A percentile compares a stretch with the other conserved stretches of the same genome.
These are phyloP conservation scores for Armadillidium nasatum DNA, from an alignment of 1,140 invertebrate species.

Conservation along the genomic window DNA sequence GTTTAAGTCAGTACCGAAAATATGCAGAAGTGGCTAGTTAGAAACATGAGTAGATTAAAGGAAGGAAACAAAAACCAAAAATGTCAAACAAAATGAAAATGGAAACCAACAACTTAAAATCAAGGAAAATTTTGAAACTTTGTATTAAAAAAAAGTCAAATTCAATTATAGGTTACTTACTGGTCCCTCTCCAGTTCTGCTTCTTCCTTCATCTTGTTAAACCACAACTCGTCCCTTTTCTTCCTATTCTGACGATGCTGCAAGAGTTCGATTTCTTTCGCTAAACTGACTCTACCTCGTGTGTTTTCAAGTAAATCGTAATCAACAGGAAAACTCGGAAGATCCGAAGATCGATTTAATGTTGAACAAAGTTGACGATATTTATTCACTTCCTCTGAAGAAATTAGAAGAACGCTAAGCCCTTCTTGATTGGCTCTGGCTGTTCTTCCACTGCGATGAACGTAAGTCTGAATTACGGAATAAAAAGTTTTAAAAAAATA, in stretches of 20 bases:
- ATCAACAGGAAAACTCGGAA: constrained; percentile 76
- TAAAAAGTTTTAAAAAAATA: too few species aligned
- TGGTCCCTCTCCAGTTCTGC: background rate
- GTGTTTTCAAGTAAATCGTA: constrained; percentile 59
- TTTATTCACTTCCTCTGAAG: constrained; percentile 72
- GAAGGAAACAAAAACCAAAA: too few species aligned
- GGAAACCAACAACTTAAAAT: too few species aligned
- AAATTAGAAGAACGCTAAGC: constrained; percentile 85
- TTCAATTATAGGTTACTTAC: too few species aligned
- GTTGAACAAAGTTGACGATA: constrained; percentile 79
- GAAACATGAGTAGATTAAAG: too few species aligned
- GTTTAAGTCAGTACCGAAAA: too few species aligned
- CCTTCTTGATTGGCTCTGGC: constrained; percentile 83
- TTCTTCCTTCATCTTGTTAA: background rate
- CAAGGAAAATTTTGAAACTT: too few species aligned
- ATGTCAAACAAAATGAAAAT: too few species aligned
- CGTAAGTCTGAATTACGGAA: constrained; percentile 65
- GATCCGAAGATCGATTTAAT: constrained; percentile 70
- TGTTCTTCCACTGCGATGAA: constrained; percentile 93
- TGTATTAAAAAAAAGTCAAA: too few species aligned
- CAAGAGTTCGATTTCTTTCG: constrained; percentile 70
- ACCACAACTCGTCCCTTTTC: background rate
- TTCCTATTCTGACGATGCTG: constrained; percentile 54
- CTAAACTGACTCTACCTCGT: constrained; percentile 68
- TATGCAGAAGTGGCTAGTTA: too few species aligned